These are phyloP conservation scores for Brienomyrus longianalis DNA, from an alignment of 2,113 vertebrate species.

Conservation along the genomic window DNA sequence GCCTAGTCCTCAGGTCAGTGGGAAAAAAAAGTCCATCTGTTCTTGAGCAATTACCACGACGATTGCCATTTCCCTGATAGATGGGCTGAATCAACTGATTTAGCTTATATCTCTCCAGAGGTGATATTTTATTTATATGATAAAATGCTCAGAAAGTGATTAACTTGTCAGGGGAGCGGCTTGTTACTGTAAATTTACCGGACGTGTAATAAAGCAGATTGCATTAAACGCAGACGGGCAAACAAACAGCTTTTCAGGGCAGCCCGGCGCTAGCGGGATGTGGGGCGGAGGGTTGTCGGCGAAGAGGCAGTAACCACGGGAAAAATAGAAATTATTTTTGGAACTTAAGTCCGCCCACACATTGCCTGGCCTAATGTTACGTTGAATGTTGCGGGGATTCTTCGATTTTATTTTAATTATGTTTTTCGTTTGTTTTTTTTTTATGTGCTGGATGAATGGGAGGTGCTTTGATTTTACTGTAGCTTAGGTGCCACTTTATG, in stretches of 20 bases:
- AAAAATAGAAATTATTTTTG: slow-evolving; percentile 23
- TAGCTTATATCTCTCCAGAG: slow-evolving; percentile 57
- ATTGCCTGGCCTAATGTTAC: neutral
- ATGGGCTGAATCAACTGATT: slow-evolving; percentile 60
- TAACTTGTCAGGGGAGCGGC: slow-evolving; percentile 68
- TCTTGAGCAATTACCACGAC: slow-evolving; percentile 44
- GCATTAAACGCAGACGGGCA: slow-evolving; percentile 73
- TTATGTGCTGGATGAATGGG: neutral
- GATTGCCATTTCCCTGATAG: slow-evolving; percentile 49
- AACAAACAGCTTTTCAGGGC: slow-evolving; percentile 59
- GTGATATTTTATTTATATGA: slow-evolving; percentile 73
- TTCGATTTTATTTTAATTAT: neutral
- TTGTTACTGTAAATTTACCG: slow-evolving; percentile 79
- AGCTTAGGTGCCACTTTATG: too few species aligned
- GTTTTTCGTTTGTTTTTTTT: neutral
- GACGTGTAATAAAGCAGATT: slow-evolving; percentile 80
- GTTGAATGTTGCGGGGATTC: neutral
- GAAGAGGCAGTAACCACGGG: slow-evolving; percentile 2
- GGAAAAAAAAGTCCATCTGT: slow-evolving; percentile 48
- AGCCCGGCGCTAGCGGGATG: slow-evolving; percentile 54
- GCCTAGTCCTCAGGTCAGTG: slow-evolving; percentile 36
- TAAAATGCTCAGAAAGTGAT: slow-evolving; percentile 68
- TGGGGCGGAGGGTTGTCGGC: slow-evolving; percentile 48
- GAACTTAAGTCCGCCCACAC: neutral
- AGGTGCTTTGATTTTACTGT: neutral